Conservation (phyloP, 2,113 vertebrate species). For the Centrocercus urophasianus region DNA sequence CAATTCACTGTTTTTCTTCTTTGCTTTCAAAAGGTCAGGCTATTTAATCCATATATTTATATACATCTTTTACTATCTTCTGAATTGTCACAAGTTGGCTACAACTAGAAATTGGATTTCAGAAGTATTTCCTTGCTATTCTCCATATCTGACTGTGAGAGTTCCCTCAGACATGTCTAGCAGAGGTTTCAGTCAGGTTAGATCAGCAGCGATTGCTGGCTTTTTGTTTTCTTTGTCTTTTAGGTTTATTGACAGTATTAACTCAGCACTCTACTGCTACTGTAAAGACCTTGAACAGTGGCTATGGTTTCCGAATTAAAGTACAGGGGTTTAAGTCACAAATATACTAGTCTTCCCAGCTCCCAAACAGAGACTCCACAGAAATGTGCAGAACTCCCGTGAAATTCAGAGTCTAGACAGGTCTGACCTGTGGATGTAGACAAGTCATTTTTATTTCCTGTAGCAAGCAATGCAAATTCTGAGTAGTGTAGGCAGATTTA, state of each 20-base stretch:
- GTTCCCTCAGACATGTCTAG: background rate
- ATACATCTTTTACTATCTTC: background rate
- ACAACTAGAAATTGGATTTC: background rate
- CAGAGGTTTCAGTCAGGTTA: background rate
- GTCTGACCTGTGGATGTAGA: background rate
- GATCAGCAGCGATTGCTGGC: background rate
- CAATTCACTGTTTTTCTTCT: background rate
- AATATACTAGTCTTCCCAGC: background rate
- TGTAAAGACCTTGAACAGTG: background rate
- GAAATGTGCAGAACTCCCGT: background rate
- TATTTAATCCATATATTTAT: background rate
- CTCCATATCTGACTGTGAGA: background rate
- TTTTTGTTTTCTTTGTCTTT: background rate
- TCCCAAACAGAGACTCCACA: background rate
- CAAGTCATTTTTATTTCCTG: background rate
- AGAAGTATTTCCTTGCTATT: background rate
- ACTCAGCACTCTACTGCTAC: background rate
- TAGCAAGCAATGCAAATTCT: background rate
- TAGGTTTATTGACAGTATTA: background rate
- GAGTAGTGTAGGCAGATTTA: background rate
- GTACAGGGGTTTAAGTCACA: background rate
- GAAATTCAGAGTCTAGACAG: background rate
- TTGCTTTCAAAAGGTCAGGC: background rate
- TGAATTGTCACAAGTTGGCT: background rate
- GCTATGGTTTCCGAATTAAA: background rate